Conservation (phyloP, 1,140 invertebrate genomes). For the Tigriopus japonicus region DNA sequence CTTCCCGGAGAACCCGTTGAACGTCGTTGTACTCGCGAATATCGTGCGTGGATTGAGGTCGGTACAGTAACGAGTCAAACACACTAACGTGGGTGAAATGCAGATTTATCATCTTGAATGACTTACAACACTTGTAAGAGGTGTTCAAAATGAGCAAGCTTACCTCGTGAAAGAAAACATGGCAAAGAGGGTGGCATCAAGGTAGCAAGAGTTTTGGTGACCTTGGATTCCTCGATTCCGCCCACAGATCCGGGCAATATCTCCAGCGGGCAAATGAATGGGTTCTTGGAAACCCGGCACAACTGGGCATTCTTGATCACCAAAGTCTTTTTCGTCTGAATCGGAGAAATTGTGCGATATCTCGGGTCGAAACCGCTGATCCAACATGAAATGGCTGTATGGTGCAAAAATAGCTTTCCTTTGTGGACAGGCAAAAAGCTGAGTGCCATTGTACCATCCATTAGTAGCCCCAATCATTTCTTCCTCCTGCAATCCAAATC, state of each 20-base stretch:
- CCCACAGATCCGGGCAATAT: neutral
- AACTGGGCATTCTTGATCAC: neutral
- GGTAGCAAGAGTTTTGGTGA: conserved; percentile 92
- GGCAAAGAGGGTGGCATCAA: conserved; percentile 84
- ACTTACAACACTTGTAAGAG: too few species aligned
- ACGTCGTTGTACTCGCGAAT: conserved; percentile 58
- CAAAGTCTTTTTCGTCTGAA: neutral
- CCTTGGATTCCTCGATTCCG: conserved; percentile 64
- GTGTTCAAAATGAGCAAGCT: neutral
- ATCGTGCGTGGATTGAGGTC: conserved; percentile 48
- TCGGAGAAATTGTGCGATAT: neutral
- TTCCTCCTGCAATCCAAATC: neutral
- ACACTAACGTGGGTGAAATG: conserved; percentile 32
- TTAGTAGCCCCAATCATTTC: neutral
- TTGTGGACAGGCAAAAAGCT: neutral
- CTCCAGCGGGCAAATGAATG: neutral
- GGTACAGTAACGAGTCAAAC: conserved; percentile 69
- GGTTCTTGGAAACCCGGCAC: neutral
- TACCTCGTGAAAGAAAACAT: conserved; percentile 83
- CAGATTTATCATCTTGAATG: too few species aligned
- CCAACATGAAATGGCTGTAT: neutral
- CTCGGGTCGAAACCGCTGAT: neutral
- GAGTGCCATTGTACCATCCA: neutral
- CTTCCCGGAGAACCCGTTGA: conserved; percentile 71
- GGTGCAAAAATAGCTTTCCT: neutral